Evolutionary conservation across 2,113 vertebrate species (phyloP), one percentile per base, ranked within the genome.

Genomic region (Onychorhynchus coronatus): DNA sequence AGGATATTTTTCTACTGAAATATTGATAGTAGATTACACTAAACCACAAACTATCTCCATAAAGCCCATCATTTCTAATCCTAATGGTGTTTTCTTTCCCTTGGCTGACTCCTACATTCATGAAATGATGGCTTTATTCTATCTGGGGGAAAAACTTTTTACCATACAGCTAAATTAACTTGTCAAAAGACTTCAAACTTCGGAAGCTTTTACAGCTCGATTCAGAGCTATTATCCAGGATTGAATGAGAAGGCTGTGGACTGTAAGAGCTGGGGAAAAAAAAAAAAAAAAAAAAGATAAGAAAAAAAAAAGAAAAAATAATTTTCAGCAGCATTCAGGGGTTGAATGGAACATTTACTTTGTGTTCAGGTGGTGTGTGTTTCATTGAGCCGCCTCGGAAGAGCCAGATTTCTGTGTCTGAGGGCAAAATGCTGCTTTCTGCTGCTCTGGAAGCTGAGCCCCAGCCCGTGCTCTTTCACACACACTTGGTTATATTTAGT

Each of bases 121-220:
- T 93, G 97, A 98, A 97, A 96, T 95, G 97, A 98, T 97, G 97
- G 96, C 96, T 98, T 96, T 96, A 94, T 97, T 97, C 97, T 96
- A 68, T 98, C 97, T 97, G 73, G 96, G 98, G 98, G 97, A 95
- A 96, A 97, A 98, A 98, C 97, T 98, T 98, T 92, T 97, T 97
- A 97, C 94, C 97, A 96, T 97, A 91, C 95, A 95, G 98, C 97
- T 97, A 98, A 98, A 98, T 98, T 98, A 98, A 98, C 97, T 97
- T 98, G 98, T 98, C 98, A 98, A 96, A 98, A 97, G 97, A 90
- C 97, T 98, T 98, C 98, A 98, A 98, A 98, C 98, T 98, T 98
- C 89, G 97, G 98, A 98, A 98, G 98, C 98, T 98, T 98, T 98
- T 98, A 98, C 96, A 97, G 97, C 97, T 97, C 92, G 63, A 97